Evolutionary conservation across 1,140 invertebrate genomes (phyloP).

Genomic region (Sycophaga agraensis): DNA sequence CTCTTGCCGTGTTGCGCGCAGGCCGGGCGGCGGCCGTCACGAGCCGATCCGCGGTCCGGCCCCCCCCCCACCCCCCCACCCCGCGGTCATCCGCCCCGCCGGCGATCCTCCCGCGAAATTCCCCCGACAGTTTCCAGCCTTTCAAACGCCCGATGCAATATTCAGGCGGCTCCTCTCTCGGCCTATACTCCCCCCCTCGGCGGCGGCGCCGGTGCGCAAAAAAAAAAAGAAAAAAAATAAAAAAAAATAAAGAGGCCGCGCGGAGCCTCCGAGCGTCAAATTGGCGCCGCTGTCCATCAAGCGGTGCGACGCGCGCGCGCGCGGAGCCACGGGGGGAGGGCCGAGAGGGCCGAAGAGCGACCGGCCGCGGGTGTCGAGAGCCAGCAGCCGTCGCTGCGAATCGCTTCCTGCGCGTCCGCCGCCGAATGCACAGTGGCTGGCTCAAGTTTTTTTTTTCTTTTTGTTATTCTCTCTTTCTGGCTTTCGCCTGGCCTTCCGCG

Average conservation of each 20-base stretch:
- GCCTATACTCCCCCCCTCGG: too few species aligned
- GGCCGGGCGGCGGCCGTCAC: constrained; percentile 6
- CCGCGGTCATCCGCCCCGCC: constrained; percentile 30
- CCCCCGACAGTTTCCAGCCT: constrained; percentile 39
- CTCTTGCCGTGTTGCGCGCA: too few species aligned
- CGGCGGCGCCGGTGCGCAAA: constrained; percentile 27
- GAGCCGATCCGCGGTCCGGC: constrained; percentile 5
- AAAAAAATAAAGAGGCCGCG: constrained; percentile 32
- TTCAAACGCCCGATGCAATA: constrained; percentile 57
- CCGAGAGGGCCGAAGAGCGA: constrained; percentile 21
- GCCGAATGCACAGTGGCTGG: too few species aligned
- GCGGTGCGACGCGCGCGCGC: constrained; percentile 36
- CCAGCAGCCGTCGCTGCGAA: too few species aligned
- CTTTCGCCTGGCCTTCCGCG: too few species aligned
- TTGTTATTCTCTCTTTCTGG: too few species aligned
- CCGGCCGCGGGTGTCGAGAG: too few species aligned
- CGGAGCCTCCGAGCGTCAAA: constrained; percentile 54
- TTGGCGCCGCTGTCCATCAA: constrained; percentile 59
- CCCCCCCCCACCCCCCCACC: constrained; percentile 21
- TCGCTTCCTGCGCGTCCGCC: too few species aligned
- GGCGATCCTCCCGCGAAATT: too few species aligned
- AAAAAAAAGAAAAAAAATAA: constrained; percentile 23
- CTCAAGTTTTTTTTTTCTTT: too few species aligned
- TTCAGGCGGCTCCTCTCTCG: constrained; percentile 48
- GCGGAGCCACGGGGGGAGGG: too few species aligned